These are phyloP conservation scores for Spialia ferax DNA, from an alignment of 2,888 invertebrate species.

Conservation along the genomic window DNA sequence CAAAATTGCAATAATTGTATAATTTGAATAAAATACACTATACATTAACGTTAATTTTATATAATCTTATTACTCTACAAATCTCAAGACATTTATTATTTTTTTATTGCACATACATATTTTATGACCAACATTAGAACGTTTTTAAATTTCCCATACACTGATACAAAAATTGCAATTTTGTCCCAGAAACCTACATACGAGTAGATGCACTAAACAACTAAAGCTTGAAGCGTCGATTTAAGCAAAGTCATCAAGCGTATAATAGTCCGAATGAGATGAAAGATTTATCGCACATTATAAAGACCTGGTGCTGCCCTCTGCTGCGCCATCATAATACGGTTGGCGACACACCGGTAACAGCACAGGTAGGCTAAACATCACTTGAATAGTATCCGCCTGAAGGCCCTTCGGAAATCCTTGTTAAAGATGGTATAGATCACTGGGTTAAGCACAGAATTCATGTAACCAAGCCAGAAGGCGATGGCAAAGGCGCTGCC, in stretches of 20 bases:
- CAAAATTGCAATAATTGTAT: slow-evolving; percentile 1
- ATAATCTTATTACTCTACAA: neutral
- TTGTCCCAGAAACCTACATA: neutral
- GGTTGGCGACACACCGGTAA: slow-evolving; percentile 90
- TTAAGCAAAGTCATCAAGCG: slow-evolving; percentile 19
- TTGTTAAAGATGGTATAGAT: slow-evolving; percentile 99
- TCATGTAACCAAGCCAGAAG: slow-evolving; percentile 99
- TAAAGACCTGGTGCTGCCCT: slow-evolving; percentile 88
- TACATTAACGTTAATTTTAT: neutral
- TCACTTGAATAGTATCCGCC: slow-evolving; percentile 98
- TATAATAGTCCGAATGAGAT: slow-evolving; percentile 31
- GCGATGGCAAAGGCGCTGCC: slow-evolving; percentile 95
- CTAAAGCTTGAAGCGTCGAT: slow-evolving; percentile 17
- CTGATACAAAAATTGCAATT: slow-evolving; percentile 27
- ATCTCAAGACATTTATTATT: neutral
- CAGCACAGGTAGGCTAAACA: slow-evolving; percentile 95
- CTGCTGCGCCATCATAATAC: slow-evolving; percentile 87
- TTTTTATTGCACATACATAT: too few relatives aligned
- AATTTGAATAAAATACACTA: slow-evolving; percentile 10
- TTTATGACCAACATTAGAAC: slow-evolving; percentile 12
- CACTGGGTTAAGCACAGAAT: slow-evolving; percentile 97
- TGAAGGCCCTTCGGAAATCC: slow-evolving; percentile 98
- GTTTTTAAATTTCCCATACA: neutral
- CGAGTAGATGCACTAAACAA: neutral
- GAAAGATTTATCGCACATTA: slow-evolving; percentile 72